Percentiles rank a stretch among this genome's conserved stretches.
Conservation (phyloP, 2,113 vertebrate species). For the Copsychus sechellarum region DNA sequence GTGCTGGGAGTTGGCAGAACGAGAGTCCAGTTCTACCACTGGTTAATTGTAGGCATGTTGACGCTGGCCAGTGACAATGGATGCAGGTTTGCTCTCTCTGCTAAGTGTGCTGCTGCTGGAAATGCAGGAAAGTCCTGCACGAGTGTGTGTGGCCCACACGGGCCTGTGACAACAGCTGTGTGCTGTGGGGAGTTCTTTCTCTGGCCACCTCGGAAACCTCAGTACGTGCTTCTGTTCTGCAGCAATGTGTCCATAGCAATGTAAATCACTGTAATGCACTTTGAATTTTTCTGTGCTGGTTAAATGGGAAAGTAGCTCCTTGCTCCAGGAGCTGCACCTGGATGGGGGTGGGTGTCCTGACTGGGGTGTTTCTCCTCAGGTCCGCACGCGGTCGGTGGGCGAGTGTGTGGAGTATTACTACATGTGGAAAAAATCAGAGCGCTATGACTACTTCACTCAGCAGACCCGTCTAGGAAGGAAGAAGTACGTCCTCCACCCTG, state of each 20-base stretch:
- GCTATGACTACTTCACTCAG: slow-evolving; percentile 91
- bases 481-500: slow-evolving; percentile 85
- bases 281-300: background rate
- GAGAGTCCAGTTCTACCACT: slow-evolving; percentile 52
- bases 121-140: slow-evolving; percentile 37
- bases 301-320: background rate
- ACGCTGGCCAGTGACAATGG: slow-evolving; percentile 36
- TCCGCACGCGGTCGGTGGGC: slow-evolving; percentile 92
- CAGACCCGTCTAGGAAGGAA: slow-evolving; percentile 89
- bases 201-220: slow-evolving; percentile 29
- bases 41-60: slow-evolving; percentile 51
- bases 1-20: slow-evolving; percentile 66
- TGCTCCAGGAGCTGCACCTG: background rate
- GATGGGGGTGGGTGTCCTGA: background rate
- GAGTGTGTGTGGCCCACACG: background rate
- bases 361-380: slow-evolving; percentile 64
- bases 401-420: slow-evolving; percentile 98
- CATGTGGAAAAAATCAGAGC: slow-evolving; percentile 96
- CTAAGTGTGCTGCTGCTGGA: slow-evolving; percentile 41
- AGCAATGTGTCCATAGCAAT: background rate
- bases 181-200: slow-evolving; percentile 3
- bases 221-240: background rate
- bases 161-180: background rate
- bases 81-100: slow-evolving; percentile 48
- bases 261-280: background rate